phyloP scores from a whole-genome alignment of 2,797 vertebrate species.

The Lacerta agilis region DNA sequence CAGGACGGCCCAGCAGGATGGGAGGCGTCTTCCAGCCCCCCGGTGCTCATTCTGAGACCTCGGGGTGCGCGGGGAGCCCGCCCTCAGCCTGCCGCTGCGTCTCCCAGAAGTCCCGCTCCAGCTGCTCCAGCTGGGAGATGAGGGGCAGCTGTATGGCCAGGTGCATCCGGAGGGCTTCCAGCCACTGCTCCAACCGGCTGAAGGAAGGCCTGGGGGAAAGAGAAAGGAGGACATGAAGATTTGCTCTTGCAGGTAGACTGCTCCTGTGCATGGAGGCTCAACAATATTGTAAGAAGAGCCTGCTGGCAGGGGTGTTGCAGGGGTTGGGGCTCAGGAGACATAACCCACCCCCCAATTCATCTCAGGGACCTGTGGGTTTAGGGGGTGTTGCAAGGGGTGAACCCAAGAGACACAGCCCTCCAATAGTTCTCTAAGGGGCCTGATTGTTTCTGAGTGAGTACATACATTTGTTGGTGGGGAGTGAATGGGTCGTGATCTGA shows the following conservation, averaged over 20 bases:
- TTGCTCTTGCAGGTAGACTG: not conserved
- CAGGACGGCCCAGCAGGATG: not conserved
- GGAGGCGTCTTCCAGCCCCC: not conserved
- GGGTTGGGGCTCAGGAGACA: too few species aligned
- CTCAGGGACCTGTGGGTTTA: too few species aligned
- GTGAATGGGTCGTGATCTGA: too few species aligned
- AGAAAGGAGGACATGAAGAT: fast-evolving
- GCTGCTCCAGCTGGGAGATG: slow-evolving; percentile 88
- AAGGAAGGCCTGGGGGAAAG: slow-evolving; percentile 85
- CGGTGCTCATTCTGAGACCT: slow-evolving; percentile 83
- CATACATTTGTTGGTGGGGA: too few species aligned
- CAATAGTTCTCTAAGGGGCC: too few species aligned
- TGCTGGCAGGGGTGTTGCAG: too few species aligned
- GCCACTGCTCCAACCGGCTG: slow-evolving; percentile 91
- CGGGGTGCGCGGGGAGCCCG: slow-evolving; percentile 81
- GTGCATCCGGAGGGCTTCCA: slow-evolving; percentile 93
- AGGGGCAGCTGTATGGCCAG: slow-evolving; percentile 89
- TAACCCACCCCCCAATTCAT: too few species aligned
- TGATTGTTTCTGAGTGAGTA: too few species aligned
- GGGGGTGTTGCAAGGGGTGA: too few species aligned
- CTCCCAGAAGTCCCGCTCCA: slow-evolving; percentile 89
- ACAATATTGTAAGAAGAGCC: too few species aligned
- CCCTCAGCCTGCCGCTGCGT: slow-evolving; percentile 82
- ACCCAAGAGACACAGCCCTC: too few species aligned
- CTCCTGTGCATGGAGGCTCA: not conserved